These are phyloP conservation scores for Protophormia terraenovae DNA, from an alignment of 2,888 invertebrate species.

Conservation along the genomic window DNA sequence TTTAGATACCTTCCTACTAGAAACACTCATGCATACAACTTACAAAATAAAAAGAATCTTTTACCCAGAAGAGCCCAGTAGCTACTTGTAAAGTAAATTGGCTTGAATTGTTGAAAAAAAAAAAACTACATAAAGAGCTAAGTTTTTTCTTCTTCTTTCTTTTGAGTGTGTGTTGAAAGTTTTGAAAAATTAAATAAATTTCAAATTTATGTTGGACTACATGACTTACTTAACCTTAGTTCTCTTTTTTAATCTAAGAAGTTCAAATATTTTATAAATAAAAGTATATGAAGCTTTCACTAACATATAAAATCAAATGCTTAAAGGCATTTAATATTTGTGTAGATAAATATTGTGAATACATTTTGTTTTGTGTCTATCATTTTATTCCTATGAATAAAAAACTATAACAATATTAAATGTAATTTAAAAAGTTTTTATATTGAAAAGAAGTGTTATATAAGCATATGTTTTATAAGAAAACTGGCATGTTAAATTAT, in stretches of 20 bases:
- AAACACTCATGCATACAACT: conserved; percentile 21
- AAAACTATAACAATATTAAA: background rate
- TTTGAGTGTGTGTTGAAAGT: conserved; percentile 54
- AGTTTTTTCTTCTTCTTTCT: background rate
- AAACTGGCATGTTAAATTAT: background rate
- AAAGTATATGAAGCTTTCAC: background rate
- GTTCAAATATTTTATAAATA: conserved; percentile 2
- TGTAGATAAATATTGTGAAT: conserved; percentile 13
- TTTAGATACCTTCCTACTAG: conserved; percentile 7
- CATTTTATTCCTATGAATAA: background rate
- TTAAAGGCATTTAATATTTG: conserved; percentile 39
- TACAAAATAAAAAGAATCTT: conserved; percentile 21
- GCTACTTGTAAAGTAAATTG: conserved; percentile 59
- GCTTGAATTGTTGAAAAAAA: conserved; percentile 52
- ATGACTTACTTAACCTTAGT: background rate
- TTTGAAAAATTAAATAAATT: conserved; percentile 63
- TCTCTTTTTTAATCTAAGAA: conserved; percentile 45
- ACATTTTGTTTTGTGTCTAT: background rate
- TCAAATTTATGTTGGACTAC: conserved; percentile 37
- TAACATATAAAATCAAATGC: background rate
- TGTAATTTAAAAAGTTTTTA: background rate
- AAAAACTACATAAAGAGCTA: conserved; percentile 12
- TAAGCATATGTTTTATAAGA: background rate
- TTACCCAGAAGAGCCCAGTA: conserved; percentile 30
- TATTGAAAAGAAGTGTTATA: background rate